Evolutionary conservation across 1,140 invertebrate genomes (phyloP).

Genomic region (Colletes gigas): DNA sequence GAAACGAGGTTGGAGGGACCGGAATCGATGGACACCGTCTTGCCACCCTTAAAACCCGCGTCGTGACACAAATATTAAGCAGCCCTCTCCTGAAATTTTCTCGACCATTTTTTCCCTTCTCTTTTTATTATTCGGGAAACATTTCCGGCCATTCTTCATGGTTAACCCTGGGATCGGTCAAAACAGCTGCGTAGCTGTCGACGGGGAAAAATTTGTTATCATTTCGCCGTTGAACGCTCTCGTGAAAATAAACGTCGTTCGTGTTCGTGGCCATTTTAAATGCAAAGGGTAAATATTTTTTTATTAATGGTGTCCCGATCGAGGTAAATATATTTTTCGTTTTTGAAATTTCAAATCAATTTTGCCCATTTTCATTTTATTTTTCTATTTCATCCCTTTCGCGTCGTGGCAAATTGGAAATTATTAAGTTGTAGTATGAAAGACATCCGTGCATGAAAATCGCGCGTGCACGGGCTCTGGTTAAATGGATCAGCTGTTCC

Average conservation of each 20-base stretch:
- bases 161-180: neutral
- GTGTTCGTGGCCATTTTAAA: too few relatives aligned
- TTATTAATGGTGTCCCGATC: too few relatives aligned
- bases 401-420: neutral
- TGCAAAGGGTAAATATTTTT: too few relatives aligned
- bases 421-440: neutral
- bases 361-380: too few relatives aligned
- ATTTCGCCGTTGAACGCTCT: neutral
- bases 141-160: slow-evolving; percentile 2
- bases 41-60: neutral
- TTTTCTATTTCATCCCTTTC: too few relatives aligned
- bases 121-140: neutral
- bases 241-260: too few relatives aligned
- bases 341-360: neutral
- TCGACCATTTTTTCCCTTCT: neutral
- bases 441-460: neutral
- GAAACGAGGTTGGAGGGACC: too few relatives aligned
- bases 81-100: neutral
- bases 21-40: neutral
- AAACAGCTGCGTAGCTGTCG: neutral
- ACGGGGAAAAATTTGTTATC: neutral
- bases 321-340: too few relatives aligned
- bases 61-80: slow-evolving; percentile 15
- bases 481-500: slow-evolving; percentile 39
- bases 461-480: too few relatives aligned